A percentile compares a stretch with the other conserved stretches of the same genome.
Evolutionary conservation across 2,797 vertebrate genomes (phyloP).

Genomic region (Sebastes trivittatus): DNA sequence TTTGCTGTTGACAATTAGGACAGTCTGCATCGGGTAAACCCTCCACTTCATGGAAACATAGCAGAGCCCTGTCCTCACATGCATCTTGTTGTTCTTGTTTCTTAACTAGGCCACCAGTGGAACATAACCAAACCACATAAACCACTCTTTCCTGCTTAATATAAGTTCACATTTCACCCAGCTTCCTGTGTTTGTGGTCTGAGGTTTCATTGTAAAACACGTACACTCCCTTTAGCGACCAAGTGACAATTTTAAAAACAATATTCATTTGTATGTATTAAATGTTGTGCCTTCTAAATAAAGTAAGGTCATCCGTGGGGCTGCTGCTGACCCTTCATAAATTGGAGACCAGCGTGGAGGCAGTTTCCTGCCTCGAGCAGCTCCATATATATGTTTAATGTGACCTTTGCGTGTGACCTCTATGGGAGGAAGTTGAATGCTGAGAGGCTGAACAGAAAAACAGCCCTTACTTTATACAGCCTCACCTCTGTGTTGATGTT

Average conservation of each 20-base stretch:
- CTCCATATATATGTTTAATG: constrained; percentile 57
- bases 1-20: background rate
- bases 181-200: background rate
- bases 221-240: rapidly evolving
- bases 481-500: background rate
- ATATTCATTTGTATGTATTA: background rate
- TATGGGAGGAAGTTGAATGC: background rate
- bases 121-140: constrained; percentile 5
- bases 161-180: background rate
- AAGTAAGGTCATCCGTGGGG: background rate
- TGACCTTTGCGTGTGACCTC: constrained; percentile 32
- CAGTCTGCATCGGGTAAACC: background rate
- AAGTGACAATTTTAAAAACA: background rate
- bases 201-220: background rate
- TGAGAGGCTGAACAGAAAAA: constrained; percentile 9
- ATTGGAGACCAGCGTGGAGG: constrained; percentile 12
- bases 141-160: background rate
- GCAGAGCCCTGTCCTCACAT: too few relatives aligned
- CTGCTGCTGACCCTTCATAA: constrained; percentile 26
- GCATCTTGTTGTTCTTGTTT: background rate
- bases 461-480: background rate
- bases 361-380: background rate
- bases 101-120: background rate
- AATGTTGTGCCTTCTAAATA: background rate
- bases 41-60: background rate